These are phyloP conservation scores for Sternotherus odoratus DNA, from an alignment of 2,797 vertebrate genomes.

Conservation along the genomic window DNA sequence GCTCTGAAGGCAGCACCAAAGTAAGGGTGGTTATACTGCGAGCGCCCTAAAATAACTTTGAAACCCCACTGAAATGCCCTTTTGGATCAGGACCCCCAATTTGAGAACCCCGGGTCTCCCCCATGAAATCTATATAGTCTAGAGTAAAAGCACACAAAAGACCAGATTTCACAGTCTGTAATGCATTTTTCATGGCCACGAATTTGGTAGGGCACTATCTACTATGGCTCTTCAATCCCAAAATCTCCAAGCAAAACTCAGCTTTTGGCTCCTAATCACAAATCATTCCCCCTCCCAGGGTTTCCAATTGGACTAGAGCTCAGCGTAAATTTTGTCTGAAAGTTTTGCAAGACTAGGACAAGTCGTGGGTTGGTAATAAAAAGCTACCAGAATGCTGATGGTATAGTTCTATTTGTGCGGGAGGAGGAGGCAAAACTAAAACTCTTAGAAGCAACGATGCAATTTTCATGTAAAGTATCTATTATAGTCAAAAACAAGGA, in stretches of 20 bases:
- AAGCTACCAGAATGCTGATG: slow-evolving; percentile 14
- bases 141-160: too few species aligned
- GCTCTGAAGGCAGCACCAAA: too few species aligned
- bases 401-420: neutral
- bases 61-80: too few species aligned
- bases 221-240: neutral
- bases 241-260: slow-evolving; percentile 9
- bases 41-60: too few species aligned
- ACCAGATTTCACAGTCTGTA: too few species aligned
- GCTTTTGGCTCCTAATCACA: slow-evolving; percentile 27
- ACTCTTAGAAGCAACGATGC: slow-evolving; percentile 21
- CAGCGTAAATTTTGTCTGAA: neutral
- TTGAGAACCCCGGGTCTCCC: too few species aligned
- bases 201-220: too few species aligned
- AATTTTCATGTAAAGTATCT: neutral
- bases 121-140: too few species aligned
- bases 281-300: neutral
- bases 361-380: slow-evolving; percentile 16
- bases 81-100: too few species aligned
- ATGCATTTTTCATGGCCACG: too few species aligned
- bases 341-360: neutral
- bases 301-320: neutral
- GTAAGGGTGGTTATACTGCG: too few species aligned
- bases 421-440: neutral
- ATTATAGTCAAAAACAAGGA: slow-evolving; percentile 5